Evolutionary conservation across 2,113 vertebrate genomes (phyloP).

Genomic region (Alethe diademata): DNA sequence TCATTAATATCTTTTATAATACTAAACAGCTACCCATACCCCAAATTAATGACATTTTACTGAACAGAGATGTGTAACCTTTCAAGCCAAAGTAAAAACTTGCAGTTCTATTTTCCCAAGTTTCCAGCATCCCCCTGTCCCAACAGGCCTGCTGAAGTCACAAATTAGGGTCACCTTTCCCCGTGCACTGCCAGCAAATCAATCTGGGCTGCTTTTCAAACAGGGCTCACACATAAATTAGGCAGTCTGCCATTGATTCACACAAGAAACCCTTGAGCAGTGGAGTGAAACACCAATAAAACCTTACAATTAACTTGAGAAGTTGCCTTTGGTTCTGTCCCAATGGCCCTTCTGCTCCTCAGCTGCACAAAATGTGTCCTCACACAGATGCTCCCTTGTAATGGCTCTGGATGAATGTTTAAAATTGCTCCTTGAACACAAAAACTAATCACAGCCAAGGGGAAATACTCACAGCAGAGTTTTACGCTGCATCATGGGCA

Average conservation of each 20-base stretch:
- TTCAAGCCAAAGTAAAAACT: background rate
- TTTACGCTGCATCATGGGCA: background rate
- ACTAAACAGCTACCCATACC: background rate
- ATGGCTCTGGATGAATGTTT: background rate
- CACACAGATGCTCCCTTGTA: background rate
- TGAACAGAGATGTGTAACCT: background rate
- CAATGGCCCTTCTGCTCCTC: background rate
- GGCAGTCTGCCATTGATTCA: background rate
- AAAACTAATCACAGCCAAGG: background rate
- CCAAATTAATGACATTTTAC: background rate
- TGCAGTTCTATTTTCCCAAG: background rate
- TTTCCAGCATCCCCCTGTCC: background rate
- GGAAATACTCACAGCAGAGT: background rate
- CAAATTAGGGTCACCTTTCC: slow-evolving; percentile 51
- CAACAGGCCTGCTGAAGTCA: background rate
- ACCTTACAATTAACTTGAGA: slow-evolving; percentile 30
- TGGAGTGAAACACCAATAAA: slow-evolving; percentile 31
- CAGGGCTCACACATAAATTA: background rate
- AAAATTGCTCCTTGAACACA: background rate
- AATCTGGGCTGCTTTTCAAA: background rate
- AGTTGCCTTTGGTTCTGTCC: slow-evolving; percentile 6
- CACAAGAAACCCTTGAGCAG: slow-evolving; percentile 21
- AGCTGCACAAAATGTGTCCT: background rate
- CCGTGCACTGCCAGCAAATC: background rate
- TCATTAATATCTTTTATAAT: background rate